Evolutionary conservation across 2,888 invertebrate genomes (phyloP), one percentile per base, ranked within the genome.

Genomic region (Synergus umbraculus): DNA sequence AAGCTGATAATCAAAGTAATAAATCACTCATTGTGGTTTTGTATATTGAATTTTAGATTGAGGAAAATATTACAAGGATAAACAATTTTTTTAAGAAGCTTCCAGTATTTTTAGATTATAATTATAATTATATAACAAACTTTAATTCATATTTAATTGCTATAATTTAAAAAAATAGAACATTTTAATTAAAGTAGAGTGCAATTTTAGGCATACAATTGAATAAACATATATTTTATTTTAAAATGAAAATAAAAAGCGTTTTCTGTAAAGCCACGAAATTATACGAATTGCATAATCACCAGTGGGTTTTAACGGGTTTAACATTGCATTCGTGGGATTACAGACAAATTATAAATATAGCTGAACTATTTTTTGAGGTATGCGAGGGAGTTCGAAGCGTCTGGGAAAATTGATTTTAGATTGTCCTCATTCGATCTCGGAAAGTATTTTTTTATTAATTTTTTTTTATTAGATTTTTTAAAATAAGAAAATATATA

Each of bases 321-420:
- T 49, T 69, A 10, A 69, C 69, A 49, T 29, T 69, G 69, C n/a
- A 69, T 22, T 69, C 29, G 49, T 49, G 15, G 29, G 29, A 49
- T 15, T 29, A 12, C 7, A 69, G 37, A 49, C 22, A 69, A 46
- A 15, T 69, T 49, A 49, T 49, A 69, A 69, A 69, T 69, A 69
- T 69, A 69, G 49, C 46, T 49, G 15, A 69, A 69, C 69, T 69
- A 69, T 69, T 69, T 69, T 69, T 69, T 49, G 49, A 46, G 9
- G 13, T 15, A 15, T 44, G 44, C 9, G 10, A n/a, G 49, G 29
- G 22, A 69, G 49, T 49, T 8, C 13, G 29, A 15, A 69, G 29
- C 29, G 69, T 69, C 69, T 69, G 49, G 49, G 29, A 15, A 8
- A 15, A 22, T 69, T 37, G 10, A 5, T 12, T 43, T 5, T 8